Evolutionary conservation across 2,113 vertebrate genomes (phyloP).

Genomic region (Euleptes europaea): DNA sequence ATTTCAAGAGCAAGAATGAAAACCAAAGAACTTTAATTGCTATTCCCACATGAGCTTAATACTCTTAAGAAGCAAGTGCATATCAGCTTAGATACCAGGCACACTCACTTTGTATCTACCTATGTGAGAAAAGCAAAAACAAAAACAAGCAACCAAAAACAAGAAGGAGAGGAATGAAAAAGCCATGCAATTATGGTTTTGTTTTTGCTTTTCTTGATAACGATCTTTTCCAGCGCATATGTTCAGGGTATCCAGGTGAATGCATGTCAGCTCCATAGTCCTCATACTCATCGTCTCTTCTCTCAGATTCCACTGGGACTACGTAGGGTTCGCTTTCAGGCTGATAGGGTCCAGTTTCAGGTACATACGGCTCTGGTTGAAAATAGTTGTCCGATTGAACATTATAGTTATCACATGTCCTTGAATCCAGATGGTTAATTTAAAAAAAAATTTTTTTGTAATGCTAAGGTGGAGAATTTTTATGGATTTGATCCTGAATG

Average conservation of each 20-base stretch:
- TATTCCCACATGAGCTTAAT: constrained; percentile 56
- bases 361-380: constrained; percentile 88
- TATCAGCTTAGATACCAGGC: constrained; percentile 24
- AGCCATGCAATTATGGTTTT: constrained; percentile 59
- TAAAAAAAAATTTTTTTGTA: neutral
- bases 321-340: constrained; percentile 83
- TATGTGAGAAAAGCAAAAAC: constrained; percentile 61
- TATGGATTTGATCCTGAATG: neutral
- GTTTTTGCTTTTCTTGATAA: constrained; percentile 74
- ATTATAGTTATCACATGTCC: constrained; percentile 75
- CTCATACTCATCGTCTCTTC: constrained; percentile 83
- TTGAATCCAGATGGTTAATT: constrained; percentile 59
- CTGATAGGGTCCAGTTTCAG: constrained; percentile 82
- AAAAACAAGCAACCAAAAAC: constrained; percentile 39
- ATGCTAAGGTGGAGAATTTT: neutral
- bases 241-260: constrained; percentile 70
- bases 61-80: constrained; percentile 38
- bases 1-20: constrained; percentile 57
- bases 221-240: constrained; percentile 84
- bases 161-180: constrained; percentile 24
- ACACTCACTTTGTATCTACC: constrained; percentile 58
- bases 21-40: constrained; percentile 54
- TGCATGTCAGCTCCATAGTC: constrained; percentile 87
- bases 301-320: constrained; percentile 80
- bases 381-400: constrained; percentile 89